These are phyloP conservation scores for Psococerastis gibbosa DNA, from an alignment of 2,888 invertebrate species.

Conservation along the genomic window DNA sequence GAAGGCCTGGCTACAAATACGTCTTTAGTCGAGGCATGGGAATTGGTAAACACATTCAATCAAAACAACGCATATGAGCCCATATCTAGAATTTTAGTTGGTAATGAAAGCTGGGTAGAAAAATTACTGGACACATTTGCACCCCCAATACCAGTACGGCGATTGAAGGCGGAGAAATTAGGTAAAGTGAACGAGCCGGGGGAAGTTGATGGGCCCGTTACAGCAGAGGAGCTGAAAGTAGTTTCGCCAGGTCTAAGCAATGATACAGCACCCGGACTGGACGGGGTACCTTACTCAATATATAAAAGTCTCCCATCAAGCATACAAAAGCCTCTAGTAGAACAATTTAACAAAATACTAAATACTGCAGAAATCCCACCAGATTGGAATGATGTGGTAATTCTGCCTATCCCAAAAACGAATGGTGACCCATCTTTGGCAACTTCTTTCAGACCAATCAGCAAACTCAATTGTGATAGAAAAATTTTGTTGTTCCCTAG, in stretches of 20 bases:
- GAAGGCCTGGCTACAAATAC: neutral
- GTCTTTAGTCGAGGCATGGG: neutral
- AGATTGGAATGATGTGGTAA: slow-evolving; percentile 10
- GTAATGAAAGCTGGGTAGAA: neutral
- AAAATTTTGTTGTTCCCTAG: slow-evolving; percentile 13
- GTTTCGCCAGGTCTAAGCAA: neutral
- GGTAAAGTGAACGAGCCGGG: neutral
- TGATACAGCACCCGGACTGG: slow-evolving; percentile 12
- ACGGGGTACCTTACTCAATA: slow-evolving; percentile 12
- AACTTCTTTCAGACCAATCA: slow-evolving; percentile 14
- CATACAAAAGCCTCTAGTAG: slow-evolving; percentile 1
- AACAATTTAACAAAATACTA: slow-evolving; percentile 11
- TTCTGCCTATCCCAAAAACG: slow-evolving; percentile 13
- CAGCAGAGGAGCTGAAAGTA: neutral
- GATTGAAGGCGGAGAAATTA: no score
- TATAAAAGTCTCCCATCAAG: slow-evolving; percentile 10
- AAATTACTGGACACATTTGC: neutral
- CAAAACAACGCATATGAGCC: neutral
- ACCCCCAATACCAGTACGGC: neutral
- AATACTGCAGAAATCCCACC: neutral
- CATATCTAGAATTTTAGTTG: no score
- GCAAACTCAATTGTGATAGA: slow-evolving; percentile 12
- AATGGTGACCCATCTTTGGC: slow-evolving; percentile 10
- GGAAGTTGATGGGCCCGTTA: neutral
- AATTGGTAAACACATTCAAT: neutral